Conservation (phyloP, 2,113 vertebrate species). For the Bos javanicus region DNA sequence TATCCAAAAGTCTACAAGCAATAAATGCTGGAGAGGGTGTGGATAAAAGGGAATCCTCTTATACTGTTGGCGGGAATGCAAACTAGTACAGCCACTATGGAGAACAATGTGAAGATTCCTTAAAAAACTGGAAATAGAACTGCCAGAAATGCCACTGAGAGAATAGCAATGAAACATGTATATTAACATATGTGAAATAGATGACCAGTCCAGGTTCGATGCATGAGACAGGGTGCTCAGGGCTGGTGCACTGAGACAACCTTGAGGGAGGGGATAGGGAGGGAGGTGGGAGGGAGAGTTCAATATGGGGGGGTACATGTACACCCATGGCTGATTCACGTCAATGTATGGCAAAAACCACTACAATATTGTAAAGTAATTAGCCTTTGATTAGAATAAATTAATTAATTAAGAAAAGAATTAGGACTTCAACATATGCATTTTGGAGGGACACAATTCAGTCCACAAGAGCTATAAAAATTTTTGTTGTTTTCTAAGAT, state of each 20-base stretch:
- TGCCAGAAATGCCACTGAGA: not conserved
- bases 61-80: not conserved
- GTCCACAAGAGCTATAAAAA: not conserved
- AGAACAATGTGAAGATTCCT: not conserved
- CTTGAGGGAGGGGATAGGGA: not conserved
- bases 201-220: not conserved
- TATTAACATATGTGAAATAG: not conserved
- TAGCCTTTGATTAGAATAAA: not conserved
- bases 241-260: not conserved
- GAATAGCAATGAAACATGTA: not conserved
- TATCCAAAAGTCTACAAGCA: not conserved
- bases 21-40: not conserved
- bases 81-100: not conserved
- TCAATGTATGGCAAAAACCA: not conserved
- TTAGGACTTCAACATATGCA: not conserved
- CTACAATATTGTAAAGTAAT: not conserved
- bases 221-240: not conserved
- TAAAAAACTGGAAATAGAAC: fast-evolving
- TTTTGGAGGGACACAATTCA: not conserved
- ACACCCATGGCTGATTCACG: not conserved
- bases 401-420: not conserved
- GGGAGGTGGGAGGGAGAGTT: not conserved
- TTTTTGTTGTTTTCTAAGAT: not conserved
- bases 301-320: not conserved
- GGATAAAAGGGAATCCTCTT: not conserved